A percentile compares a stretch with the other conserved stretches of the same genome.
phyloP scores from a whole-genome alignment of 30 jellyfish, hydroid and myxozoan genomes.

The Mastigias papua region DNA sequence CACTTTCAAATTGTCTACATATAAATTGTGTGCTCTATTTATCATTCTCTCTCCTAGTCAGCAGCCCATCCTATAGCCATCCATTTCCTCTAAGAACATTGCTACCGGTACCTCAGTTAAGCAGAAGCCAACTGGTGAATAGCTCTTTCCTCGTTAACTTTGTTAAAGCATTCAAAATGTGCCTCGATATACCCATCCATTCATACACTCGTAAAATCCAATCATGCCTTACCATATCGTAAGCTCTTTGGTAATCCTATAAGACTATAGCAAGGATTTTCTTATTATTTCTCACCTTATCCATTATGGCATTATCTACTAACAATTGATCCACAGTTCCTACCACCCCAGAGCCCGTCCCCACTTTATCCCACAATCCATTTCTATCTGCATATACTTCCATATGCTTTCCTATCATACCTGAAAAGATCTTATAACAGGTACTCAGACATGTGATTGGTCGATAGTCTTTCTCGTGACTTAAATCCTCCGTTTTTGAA shows the following conservation, averaged over 20 bases:
- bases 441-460: neutral
- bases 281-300: neutral
- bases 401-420: neutral
- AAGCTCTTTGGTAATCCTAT: neutral
- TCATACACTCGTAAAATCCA: neutral
- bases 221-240: slow-evolving; percentile 3
- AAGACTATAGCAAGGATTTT: neutral
- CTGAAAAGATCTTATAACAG: neutral
- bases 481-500: neutral
- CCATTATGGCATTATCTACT: neutral
- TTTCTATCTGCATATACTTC: neutral
- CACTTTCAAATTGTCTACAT: neutral
- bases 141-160: neutral
- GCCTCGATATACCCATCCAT: neutral
- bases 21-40: neutral
- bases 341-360: neutral
- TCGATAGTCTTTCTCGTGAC: neutral
- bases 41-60: neutral
- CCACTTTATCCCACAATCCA: neutral
- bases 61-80: neutral
- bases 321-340: neutral
- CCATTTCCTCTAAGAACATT: neutral
- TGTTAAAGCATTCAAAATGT: neutral
- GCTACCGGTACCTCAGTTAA: neutral
- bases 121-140: neutral